Evolutionary conservation across 2,113 vertebrate genomes (phyloP).

Genomic region (Oxyruncus cristatus): DNA sequence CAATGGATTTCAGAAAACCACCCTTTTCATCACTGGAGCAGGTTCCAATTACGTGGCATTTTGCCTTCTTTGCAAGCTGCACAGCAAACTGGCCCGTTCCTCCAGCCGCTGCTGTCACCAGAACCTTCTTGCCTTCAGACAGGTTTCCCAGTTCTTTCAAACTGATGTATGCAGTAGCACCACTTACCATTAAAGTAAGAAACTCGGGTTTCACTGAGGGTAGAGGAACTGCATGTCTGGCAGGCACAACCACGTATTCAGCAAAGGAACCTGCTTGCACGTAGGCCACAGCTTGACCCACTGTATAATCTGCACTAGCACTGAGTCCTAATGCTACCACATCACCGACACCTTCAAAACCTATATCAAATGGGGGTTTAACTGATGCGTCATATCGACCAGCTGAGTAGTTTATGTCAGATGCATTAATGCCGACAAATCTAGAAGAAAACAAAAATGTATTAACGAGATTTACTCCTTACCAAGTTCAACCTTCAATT

Average conservation of each 20-base stretch:
- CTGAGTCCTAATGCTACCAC: conserved; percentile 90
- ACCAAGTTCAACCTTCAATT: not conserved
- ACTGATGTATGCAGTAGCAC: conserved; percentile 87
- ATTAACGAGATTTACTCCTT: conserved; percentile 38
- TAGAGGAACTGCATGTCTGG: conserved; percentile 73
- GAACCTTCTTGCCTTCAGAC: conserved; percentile 80
- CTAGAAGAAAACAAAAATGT: conserved; percentile 75
- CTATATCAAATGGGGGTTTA: conserved; percentile 85
- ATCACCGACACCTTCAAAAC: conserved; percentile 91
- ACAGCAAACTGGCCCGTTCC: conserved; percentile 92
- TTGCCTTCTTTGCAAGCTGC: conserved; percentile 87
- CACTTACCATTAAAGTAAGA: conserved; percentile 85
- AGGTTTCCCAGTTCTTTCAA: conserved; percentile 84
- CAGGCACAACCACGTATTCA: conserved; percentile 86
- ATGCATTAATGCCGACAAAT: conserved; percentile 91
- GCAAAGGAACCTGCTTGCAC: conserved; percentile 83
- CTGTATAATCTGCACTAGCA: conserved; percentile 79
- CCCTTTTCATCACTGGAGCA: conserved; percentile 88
- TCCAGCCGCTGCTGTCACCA: conserved; percentile 89
- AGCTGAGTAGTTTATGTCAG: conserved; percentile 91
- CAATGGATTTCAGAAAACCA: conserved; percentile 86
- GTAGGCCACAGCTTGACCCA: conserved; percentile 89
- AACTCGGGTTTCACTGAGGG: conserved; percentile 81
- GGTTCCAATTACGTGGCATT: conserved; percentile 90
- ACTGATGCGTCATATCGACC: conserved; percentile 84